phyloP scores from a whole-genome alignment of 2,888 invertebrate species.

The Vandiemenella viatica region DNA sequence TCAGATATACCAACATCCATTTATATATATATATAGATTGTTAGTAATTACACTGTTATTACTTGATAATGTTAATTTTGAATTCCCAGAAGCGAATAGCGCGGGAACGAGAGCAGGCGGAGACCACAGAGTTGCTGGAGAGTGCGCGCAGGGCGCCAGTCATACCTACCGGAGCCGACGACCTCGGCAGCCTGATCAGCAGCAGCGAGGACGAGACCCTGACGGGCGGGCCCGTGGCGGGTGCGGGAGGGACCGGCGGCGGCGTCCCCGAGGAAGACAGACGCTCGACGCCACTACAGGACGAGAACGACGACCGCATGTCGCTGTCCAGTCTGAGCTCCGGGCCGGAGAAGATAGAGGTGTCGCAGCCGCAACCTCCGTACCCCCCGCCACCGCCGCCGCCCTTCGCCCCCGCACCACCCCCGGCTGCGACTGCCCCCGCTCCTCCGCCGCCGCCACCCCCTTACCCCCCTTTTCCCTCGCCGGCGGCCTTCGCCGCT shows the following conservation, averaged over 20 bases:
- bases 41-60: too few species aligned
- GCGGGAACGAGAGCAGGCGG: conserved; percentile 23
- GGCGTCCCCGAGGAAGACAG: conserved; percentile 22
- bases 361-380: conserved; percentile 26
- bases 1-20: too few species aligned
- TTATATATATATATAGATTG: too few species aligned
- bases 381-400: conserved; percentile 3
- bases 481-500: too few species aligned
- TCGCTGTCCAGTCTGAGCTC: conserved; percentile 69
- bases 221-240: conserved; percentile 33
- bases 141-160: conserved; percentile 6
- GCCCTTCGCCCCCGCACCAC: background rate
- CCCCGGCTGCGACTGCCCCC: conserved; percentile 12
- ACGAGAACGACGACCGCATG: conserved; percentile 50
- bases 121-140: conserved; percentile 11
- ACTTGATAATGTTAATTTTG: too few species aligned
- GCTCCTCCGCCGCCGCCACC: conserved; percentile 2
- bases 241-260: conserved; percentile 3
- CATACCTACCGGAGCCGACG: conserved; percentile 16
- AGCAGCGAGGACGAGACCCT: conserved; percentile 70
- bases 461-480: background rate
- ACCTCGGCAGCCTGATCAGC: conserved; percentile 55
- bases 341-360: conserved; percentile 71
- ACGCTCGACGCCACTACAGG: conserved; percentile 25
- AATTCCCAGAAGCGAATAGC: too few species aligned